These are phyloP conservation scores for Drosophila nikananu DNA, from an alignment of 1,140 invertebrate species.

Conservation along the genomic window DNA sequence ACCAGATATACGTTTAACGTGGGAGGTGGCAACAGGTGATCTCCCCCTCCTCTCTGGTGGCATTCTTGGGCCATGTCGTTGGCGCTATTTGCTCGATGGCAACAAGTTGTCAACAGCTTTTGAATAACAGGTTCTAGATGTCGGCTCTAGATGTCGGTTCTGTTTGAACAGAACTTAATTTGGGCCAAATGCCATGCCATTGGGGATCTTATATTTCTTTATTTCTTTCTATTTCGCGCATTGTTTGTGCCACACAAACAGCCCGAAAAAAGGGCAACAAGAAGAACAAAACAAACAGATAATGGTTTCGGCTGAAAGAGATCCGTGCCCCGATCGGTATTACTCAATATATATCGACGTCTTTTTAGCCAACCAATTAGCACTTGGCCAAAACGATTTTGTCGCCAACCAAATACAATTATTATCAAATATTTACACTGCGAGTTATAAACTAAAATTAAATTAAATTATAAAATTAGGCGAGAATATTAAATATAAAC, in stretches of 20 bases:
- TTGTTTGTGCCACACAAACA: constrained; percentile 31
- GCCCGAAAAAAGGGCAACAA: neutral
- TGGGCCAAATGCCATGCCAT: constrained; percentile 30
- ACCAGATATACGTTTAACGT: constrained; percentile 11
- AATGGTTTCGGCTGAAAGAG: constrained; percentile 30
- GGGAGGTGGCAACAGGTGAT: constrained; percentile 41
- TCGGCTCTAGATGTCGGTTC: constrained; percentile 21
- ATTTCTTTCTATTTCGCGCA: constrained; percentile 22
- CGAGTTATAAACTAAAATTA: neutral
- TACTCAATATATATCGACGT: constrained; percentile 21
- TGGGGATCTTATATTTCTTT: constrained; percentile 16
- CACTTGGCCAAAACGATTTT: constrained; percentile 34
- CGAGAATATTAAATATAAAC: too few species aligned
- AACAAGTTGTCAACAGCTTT: constrained; percentile 49
- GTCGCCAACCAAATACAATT: constrained; percentile 29
- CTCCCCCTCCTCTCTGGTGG: constrained; percentile 3
- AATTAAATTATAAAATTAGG: neutral
- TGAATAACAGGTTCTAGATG: constrained; percentile 38
- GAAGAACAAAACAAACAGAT: constrained; percentile 8
- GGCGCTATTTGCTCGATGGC: constrained; percentile 32
- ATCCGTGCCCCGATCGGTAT: constrained; percentile 25
- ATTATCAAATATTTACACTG: constrained; percentile 7
- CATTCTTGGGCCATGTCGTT: constrained; percentile 44
- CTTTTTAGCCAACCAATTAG: constrained; percentile 45
- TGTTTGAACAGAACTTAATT: constrained; percentile 45